These are phyloP conservation scores for Gymnobelideus leadbeateri DNA, from an alignment of 2,113 vertebrate species.

Conservation along the genomic window DNA sequence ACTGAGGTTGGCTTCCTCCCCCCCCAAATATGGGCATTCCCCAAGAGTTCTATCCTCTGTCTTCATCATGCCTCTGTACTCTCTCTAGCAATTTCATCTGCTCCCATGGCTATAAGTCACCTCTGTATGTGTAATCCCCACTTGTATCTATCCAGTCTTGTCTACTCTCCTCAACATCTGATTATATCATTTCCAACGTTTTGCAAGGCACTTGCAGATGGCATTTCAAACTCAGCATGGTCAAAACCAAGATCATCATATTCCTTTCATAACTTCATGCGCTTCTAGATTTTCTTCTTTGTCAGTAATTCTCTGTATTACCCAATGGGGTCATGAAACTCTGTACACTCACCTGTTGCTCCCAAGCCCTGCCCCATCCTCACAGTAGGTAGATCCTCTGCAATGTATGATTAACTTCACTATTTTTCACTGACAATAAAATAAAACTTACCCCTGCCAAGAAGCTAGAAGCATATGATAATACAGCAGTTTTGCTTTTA, in stretches of 20 bases:
- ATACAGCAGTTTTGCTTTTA: conserved; percentile 2
- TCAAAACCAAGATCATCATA: background rate
- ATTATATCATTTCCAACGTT: conserved; percentile 44
- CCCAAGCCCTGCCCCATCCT: background rate
- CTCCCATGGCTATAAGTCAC: conserved; percentile 38
- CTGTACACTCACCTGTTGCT: background rate
- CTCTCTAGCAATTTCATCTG: conserved; percentile 39
- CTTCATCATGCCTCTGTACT: conserved; percentile 53
- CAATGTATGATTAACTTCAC: conserved; percentile 29
- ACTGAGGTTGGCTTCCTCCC: background rate
- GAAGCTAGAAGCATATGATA: conserved; percentile 45
- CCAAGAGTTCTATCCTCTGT: background rate
- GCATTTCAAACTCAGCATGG: conserved; percentile 31
- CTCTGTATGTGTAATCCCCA: conserved; percentile 67
- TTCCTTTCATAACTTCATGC: background rate
- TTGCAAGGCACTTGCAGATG: conserved; percentile 52
- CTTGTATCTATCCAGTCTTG: conserved; percentile 41
- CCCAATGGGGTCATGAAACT: background rate
- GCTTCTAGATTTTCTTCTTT: background rate
- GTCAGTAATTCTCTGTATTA: background rate
- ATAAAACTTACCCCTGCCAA: conserved; percentile 32
- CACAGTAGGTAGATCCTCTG: conserved; percentile 14
- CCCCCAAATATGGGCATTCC: background rate
- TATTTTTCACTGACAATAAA: conserved; percentile 41
- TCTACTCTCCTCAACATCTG: conserved; percentile 37